Evolutionary conservation across 2,113 vertebrate species (phyloP), one percentile per base, ranked within the genome.

Genomic region (Gallinago paraguaiae): DNA sequence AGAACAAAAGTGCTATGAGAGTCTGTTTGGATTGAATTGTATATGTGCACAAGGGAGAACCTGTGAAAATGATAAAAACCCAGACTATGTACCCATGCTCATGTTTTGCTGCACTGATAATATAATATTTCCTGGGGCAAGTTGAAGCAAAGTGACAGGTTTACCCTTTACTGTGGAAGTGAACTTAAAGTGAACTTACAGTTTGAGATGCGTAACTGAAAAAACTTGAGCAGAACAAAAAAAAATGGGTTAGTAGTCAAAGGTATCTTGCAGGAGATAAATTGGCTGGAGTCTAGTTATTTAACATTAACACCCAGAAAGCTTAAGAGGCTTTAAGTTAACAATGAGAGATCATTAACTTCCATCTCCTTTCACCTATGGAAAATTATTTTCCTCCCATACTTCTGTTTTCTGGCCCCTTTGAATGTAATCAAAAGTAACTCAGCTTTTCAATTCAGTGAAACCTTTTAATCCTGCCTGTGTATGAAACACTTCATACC

Each of bases 291-390:
- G 59, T 51, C 19, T 82, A 37, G 48, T 31, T 86, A 79, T 74
- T 90, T 88, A 68, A 90, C 69, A 67, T 92, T 81, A 79, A 77
- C 64, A 68, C 30, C 24, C 54, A 53, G 60, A 77, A 91, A 18
- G 11, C 53, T 16, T 39, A 65, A 80, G 8, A 79, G 33, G 37
- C 63, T 80, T 23, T 76, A 92, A 88, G 61, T 86, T 77, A 93
- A 92, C 71, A 35, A 46, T 45, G 64, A 78, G 51, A 85, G 78
- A 87, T 82, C 45, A 69, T 96, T 82, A 95, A 67, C 76, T 96
- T 79, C 59, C 20, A 46, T 63, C 61, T 85, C 27, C 48, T 86
- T 90, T 60, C 57, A 92, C 75, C 70, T 51, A 51, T 13, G 53
- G 79, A 82, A 90, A 79, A 85, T 88, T 37, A 84, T 72, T 90